Evolutionary conservation across 1,140 invertebrate species (phyloP).

Genomic region (Neodiprion virginianus): DNA sequence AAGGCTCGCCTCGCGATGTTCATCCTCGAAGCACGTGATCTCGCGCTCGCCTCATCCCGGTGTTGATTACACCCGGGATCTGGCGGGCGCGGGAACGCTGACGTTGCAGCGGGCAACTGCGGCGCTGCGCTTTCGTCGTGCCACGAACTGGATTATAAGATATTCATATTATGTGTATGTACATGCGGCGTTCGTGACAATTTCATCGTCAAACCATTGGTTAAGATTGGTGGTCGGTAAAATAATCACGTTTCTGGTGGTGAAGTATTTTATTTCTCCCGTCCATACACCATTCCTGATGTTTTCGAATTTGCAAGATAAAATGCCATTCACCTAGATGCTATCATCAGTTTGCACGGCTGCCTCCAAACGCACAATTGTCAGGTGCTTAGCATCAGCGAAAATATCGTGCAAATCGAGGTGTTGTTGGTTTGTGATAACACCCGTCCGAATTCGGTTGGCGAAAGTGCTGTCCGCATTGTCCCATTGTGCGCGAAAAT

Average conservation of each 20-base stretch:
- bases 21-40: too few relatives aligned
- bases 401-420: constrained; percentile 29
- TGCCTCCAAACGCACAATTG: constrained; percentile 23
- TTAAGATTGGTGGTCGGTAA: constrained; percentile 17
- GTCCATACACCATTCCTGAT: constrained; percentile 18
- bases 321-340: constrained; percentile 29
- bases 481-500: too few relatives aligned
- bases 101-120: too few relatives aligned
- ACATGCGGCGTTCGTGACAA: neutral
- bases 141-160: too few relatives aligned
- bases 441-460: too few relatives aligned
- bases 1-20: too few relatives aligned
- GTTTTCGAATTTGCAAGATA: constrained; percentile 28
- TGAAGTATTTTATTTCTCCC: constrained; percentile 29
- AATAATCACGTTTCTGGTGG: constrained; percentile 21
- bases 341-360: constrained; percentile 14
- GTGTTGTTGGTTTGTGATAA: constrained; percentile 9
- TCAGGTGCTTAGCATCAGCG: constrained; percentile 25
- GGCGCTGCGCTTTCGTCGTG: too few relatives aligned
- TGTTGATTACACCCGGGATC: too few relatives aligned
- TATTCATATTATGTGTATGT: too few relatives aligned
- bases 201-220: constrained; percentile 28
- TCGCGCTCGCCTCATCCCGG: too few relatives aligned
- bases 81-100: too few relatives aligned
- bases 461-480: too few relatives aligned